These are phyloP conservation scores for Chaetura pelagica DNA, from an alignment of 2,113 vertebrate species.

Conservation along the genomic window DNA sequence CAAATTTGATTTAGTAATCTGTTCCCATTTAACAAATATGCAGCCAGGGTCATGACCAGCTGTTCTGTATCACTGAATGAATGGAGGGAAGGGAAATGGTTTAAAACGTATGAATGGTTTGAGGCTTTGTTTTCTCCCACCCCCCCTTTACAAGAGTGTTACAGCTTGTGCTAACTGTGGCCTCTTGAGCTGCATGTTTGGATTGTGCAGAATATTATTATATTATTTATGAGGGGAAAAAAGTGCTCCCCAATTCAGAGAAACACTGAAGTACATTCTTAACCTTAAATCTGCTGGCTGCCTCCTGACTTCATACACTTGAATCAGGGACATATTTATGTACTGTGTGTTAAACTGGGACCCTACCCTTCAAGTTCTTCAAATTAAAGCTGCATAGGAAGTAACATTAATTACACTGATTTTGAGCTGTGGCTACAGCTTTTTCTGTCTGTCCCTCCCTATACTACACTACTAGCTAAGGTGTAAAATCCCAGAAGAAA, in stretches of 20 bases:
- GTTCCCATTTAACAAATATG: slow-evolving; percentile 71
- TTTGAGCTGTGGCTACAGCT: background rate
- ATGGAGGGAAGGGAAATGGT: background rate
- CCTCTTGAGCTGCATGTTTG: slow-evolving; percentile 11
- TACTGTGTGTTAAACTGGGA: background rate
- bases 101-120: slow-evolving; percentile 52
- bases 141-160: slow-evolving; percentile 39
- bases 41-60: slow-evolving; percentile 63
- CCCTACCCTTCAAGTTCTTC: background rate
- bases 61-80: slow-evolving; percentile 66
- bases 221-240: background rate
- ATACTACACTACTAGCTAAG: background rate
- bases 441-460: background rate
- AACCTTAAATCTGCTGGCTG: background rate
- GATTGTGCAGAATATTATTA: background rate
- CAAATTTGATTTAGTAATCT: slow-evolving; percentile 71
- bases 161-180: slow-evolving; percentile 40
- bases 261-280: background rate
- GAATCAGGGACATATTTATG: background rate
- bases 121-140: slow-evolving; percentile 16
- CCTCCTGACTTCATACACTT: background rate
- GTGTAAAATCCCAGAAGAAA: background rate
- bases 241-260: background rate
- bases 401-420: background rate
- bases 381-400: background rate